phyloP scores from a whole-genome alignment of 2,888 invertebrate species.

The Cylloceria caligata region DNA sequence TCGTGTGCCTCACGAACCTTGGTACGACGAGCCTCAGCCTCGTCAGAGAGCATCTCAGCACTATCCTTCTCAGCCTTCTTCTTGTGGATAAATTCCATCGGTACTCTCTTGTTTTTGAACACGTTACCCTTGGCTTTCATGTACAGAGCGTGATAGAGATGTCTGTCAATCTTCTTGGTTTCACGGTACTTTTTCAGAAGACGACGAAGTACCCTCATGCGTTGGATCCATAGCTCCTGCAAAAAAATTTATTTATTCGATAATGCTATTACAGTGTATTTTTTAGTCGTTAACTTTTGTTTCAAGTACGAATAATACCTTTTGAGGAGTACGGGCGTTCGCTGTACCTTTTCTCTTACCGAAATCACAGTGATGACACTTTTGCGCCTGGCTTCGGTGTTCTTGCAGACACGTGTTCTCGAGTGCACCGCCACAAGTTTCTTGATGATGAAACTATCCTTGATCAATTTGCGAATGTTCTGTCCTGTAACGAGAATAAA shows the following conservation, averaged over 20 bases:
- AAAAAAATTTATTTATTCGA: slow-evolving; percentile 66
- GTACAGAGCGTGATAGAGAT: slow-evolving; percentile 99
- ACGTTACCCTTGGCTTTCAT: slow-evolving; percentile 99
- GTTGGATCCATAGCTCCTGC: slow-evolving; percentile 95
- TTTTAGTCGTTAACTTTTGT: neutral
- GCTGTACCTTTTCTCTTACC: slow-evolving; percentile 99
- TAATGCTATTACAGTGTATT: neutral
- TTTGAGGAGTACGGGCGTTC: slow-evolving; percentile 99
- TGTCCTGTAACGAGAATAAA: slow-evolving; percentile 89
- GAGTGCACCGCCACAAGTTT: slow-evolving; percentile 99
- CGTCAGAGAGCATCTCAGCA: slow-evolving; percentile 98
- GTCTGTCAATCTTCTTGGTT: slow-evolving; percentile 99
- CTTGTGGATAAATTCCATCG: slow-evolving; percentile 99
- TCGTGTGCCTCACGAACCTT: slow-evolving; percentile 99
- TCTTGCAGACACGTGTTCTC: slow-evolving; percentile 98
- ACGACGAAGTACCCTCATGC: slow-evolving; percentile 98
- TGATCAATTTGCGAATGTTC: slow-evolving; percentile 99
- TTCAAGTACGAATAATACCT: slow-evolving; percentile 86
- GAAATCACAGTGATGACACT: slow-evolving; percentile 99
- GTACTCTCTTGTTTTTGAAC: slow-evolving; percentile 99
- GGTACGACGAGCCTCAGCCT: slow-evolving; percentile 98
- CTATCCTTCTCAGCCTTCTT: slow-evolving; percentile 99
- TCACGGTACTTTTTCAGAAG: slow-evolving; percentile 98
- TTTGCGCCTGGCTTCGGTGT: slow-evolving; percentile 98
- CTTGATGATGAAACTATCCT: slow-evolving; percentile 99